A percentile compares a stretch with the other conserved stretches of the same genome.
Evolutionary conservation across 2,797 vertebrate species (phyloP).

Genomic region (Zalophus californianus): DNA sequence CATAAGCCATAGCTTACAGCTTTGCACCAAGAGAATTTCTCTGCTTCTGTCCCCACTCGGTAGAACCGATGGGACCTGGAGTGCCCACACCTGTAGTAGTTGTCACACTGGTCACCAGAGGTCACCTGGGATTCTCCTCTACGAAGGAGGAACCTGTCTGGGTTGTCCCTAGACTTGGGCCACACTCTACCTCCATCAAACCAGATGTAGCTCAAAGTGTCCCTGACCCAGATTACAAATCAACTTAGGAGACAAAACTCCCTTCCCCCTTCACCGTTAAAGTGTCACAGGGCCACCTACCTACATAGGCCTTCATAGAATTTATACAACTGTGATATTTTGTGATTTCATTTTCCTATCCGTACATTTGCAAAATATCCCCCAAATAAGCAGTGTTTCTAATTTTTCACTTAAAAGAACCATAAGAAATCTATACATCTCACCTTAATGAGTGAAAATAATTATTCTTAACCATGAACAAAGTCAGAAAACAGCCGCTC

Average conservation of each 20-base stretch:
- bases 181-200: neutral
- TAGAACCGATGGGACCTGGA: too few relatives aligned
- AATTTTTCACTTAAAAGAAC: neutral
- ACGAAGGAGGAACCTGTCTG: neutral
- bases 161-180: neutral
- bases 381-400: neutral
- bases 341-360: neutral
- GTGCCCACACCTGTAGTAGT: rapidly evolving
- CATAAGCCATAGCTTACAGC: neutral
- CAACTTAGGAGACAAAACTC: neutral
- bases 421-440: neutral
- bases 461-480: neutral
- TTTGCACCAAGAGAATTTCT: neutral
- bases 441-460: neutral
- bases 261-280: neutral
- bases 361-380: neutral
- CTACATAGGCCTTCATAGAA: neutral
- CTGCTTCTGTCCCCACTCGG: neutral
- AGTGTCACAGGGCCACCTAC: too few relatives aligned
- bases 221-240: neutral
- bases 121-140: neutral
- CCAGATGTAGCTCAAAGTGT: neutral
- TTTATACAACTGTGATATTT: neutral
- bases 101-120: neutral
- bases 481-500: neutral